Base-by-base conservation (phyloP, 2,888 invertebrate species). In the Agrilus biguttatus region DNA sequence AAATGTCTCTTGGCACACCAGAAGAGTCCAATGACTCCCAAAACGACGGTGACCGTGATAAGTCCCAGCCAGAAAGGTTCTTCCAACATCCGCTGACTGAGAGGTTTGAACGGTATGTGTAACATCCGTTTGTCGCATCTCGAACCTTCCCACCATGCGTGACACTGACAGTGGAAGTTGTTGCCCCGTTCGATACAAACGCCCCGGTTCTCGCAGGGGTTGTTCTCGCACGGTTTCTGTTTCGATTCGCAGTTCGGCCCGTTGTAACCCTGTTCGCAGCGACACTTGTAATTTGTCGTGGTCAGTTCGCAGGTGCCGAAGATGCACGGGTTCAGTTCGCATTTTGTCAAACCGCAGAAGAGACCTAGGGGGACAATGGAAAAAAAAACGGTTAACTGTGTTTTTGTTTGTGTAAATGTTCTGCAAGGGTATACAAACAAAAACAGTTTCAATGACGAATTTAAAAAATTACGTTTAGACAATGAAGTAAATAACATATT, bases 11-110 rank as follows among this genome's bases (percentile, higher is more conserved):
- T 85, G 51, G 86, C 83, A 61, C 87, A 84, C 81, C 86, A 87
- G 14, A 87, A 75, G 40, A 86, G 68, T 13, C 85, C 86, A 51
- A 88, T 83, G 48, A 83, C 73, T 40, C 78, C 79, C 55, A 89
- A 73, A 1, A 89, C 85, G 8, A 81, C 76, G 55, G 83, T 80
- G 1, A 90, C 87, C 0, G 88, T 85, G 61, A 90, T 83, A 34
- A 90, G 71, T 0, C 89, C 89, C 36, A 90, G 70, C 89, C 89
- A 89, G 64, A 90, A 89, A 0, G 89, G 89, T 60, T 89, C 88
- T 53, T 86, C 83, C 28, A 89, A 69, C 82, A 90, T 84, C 21
- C 85, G 70, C 52, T 86, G 78, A 8, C 86, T 84, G 14, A 88
- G 68, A 5, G 80, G 80, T 53, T 77, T 79, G 61, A 75, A 80